Percentiles rank a stretch among this genome's conserved stretches.
Evolutionary conservation across 2,888 invertebrate species (phyloP).

Genomic region (Cryptus viduatorius): DNA sequence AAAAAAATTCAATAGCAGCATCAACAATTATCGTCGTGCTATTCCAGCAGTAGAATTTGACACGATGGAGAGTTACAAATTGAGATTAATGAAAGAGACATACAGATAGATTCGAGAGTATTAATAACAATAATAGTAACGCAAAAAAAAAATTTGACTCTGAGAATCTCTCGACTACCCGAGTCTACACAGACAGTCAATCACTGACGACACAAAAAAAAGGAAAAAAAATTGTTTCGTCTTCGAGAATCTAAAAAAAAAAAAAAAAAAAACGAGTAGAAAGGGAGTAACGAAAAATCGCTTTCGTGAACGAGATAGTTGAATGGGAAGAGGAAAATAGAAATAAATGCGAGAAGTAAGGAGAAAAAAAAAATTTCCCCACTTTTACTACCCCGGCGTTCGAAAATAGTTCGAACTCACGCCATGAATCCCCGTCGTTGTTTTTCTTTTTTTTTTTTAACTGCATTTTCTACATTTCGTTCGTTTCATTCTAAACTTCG

Average conservation of each 20-base stretch:
- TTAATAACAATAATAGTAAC: conserved; percentile 49
- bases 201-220: conserved; percentile 16
- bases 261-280: neutral
- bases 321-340: conserved; percentile 58
- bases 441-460: neutral
- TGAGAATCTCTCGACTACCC: neutral
- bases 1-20: neutral
- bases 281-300: conserved; percentile 32
- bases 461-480: neutral
- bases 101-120: conserved; percentile 46
- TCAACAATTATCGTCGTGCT: conserved; percentile 5
- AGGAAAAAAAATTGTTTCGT: conserved; percentile 33
- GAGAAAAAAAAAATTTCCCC: conserved; percentile 42
- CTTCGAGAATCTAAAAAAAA: conserved; percentile 24
- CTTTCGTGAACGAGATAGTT: conserved; percentile 44
- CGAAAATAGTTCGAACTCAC: conserved; percentile 54
- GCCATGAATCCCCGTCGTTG: neutral
- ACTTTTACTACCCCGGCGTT: conserved; percentile 41
- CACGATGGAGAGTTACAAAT: conserved; percentile 62
- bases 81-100: conserved; percentile 68
- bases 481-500: conserved; percentile 3
- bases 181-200: neutral
- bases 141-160: conserved; percentile 20
- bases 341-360: conserved; percentile 48
- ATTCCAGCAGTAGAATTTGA: neutral